Conservation (phyloP, 1,140 invertebrate species). For the Adoxophyes honmai region DNA sequence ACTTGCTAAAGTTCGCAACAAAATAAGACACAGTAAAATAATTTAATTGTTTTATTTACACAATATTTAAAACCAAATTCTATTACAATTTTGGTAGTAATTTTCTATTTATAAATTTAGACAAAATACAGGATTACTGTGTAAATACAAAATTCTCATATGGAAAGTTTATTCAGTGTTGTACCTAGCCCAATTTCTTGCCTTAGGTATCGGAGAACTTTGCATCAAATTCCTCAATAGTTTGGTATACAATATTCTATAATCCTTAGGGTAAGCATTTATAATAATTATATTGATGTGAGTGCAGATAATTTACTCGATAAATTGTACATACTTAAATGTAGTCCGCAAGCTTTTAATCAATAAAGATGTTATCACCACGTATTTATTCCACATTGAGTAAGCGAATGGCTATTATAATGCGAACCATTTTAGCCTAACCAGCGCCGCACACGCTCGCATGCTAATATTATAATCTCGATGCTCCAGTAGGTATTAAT, state of each 20-base stretch:
- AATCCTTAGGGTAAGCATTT: constrained; percentile 36
- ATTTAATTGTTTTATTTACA: constrained; percentile 73
- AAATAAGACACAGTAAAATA: constrained; percentile 44
- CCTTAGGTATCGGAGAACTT: constrained; percentile 23
- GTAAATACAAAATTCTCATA: constrained; percentile 49
- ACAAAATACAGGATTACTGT: constrained; percentile 59
- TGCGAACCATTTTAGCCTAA: constrained; percentile 1
- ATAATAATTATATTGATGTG: constrained; percentile 37
- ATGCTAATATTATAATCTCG: constrained; percentile 5
- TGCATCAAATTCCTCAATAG: constrained; percentile 27
- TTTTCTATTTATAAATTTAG: constrained; percentile 64
- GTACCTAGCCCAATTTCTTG: background rate
- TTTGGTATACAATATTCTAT: constrained; percentile 23
- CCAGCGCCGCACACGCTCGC: background rate
- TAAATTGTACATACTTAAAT: constrained; percentile 60
- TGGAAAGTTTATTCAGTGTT: constrained; percentile 5
- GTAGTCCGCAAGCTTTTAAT: constrained; percentile 55
- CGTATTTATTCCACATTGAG: constrained; percentile 54
- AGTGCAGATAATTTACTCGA: constrained; percentile 57
- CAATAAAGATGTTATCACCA: constrained; percentile 23
- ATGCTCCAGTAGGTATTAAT: background rate
- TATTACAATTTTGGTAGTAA: constrained; percentile 62
- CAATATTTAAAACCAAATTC: constrained; percentile 72
- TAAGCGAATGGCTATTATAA: constrained; percentile 42
- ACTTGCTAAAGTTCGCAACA: no score